Evolutionary conservation across 2,888 invertebrate species (phyloP).

Genomic region (Argyra leucocephala): DNA sequence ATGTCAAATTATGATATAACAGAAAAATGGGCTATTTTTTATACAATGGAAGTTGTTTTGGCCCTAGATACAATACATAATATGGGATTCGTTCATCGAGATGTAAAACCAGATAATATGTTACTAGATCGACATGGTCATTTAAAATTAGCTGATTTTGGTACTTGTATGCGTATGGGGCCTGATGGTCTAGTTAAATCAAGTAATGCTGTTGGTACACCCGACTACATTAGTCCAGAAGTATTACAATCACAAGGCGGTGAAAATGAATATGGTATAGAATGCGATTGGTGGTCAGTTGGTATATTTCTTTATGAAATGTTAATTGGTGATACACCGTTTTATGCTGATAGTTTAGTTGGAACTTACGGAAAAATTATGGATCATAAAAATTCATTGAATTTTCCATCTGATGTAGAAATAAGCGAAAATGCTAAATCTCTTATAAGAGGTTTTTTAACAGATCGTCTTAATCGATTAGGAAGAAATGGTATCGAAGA

Average conservation of each 20-base stretch:
- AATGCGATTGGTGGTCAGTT: slow-evolving; percentile 99
- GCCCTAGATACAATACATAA: slow-evolving; percentile 96
- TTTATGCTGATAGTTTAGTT: slow-evolving; percentile 95
- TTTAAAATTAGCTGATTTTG: slow-evolving; percentile 97
- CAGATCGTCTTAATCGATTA: slow-evolving; percentile 79
- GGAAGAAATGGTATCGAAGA: slow-evolving; percentile 89
- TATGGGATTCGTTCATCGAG: slow-evolving; percentile 93
- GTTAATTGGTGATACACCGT: slow-evolving; percentile 96
- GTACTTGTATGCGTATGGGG: slow-evolving; percentile 99
- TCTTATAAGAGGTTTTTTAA: slow-evolving; percentile 86
- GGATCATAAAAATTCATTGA: slow-evolving; percentile 93
- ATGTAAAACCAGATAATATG: slow-evolving; percentile 99
- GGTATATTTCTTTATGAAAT: slow-evolving; percentile 98
- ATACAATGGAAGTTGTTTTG: slow-evolving; percentile 94
- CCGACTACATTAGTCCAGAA: slow-evolving; percentile 98
- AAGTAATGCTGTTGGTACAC: slow-evolving; percentile 97
- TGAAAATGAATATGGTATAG: slow-evolving; percentile 90
- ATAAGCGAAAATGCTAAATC: slow-evolving; percentile 80
- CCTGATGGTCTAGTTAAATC: slow-evolving; percentile 88
- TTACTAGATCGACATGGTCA: slow-evolving; percentile 90
- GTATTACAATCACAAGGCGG: slow-evolving; percentile 94
- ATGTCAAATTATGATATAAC: slow-evolving; percentile 99
- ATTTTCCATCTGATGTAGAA: slow-evolving; percentile 90
- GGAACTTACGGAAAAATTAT: slow-evolving; percentile 98
- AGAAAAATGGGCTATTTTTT: slow-evolving; percentile 97